Evolutionary conservation across 1,140 invertebrate genomes (phyloP), one percentile per base, ranked within the genome.

Genomic region (Tetragonula clypearis): DNA sequence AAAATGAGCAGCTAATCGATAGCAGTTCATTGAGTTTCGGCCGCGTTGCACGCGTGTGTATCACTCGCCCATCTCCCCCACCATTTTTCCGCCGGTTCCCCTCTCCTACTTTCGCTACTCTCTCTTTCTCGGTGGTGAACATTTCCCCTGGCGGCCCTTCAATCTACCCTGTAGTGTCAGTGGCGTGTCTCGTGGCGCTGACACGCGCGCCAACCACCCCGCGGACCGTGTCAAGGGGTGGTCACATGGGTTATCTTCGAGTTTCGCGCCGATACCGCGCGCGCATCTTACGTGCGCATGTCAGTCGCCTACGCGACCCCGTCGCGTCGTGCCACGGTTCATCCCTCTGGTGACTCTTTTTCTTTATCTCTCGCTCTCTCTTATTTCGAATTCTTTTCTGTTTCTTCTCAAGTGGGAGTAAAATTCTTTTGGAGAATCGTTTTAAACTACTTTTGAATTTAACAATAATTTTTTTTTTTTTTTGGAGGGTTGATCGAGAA

Each of bases 11-110:
- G 86, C 92, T 92, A 93, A 94, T 93, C 93, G 92, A 93, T 93
- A 93, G 85, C 88, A 92, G 93, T 93, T 94, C 93, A 93, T 94
- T 94, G 93, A 93, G 93, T 94, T 93, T 93, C 90, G 90, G 92
- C 75, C 87, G 88, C 41, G 41, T 49, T 88, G 84, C 86, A 69
- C 90, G 85, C 87, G 88, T 23, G 41, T 72, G n/a, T 53, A 17
- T 88, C 77, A 53, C 68, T 72, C 82, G 30, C 6, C 49, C 79
- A 30, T 58, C 26, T 35, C 9, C 26, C 66, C 21, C 55, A 3
- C 83, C 79, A 68, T 90, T 91, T 90, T 91, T 90, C 82, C 49
- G 78, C n/a, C 55, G 66, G 19, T 87, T 79, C 62, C 55, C 80
- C 68, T 35, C 41, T 8, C 0, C 8, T 49, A 8, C 41, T 49